Evolutionary conservation across 2,797 vertebrate genomes (phyloP).

Genomic region (Botia kubotai): DNA sequence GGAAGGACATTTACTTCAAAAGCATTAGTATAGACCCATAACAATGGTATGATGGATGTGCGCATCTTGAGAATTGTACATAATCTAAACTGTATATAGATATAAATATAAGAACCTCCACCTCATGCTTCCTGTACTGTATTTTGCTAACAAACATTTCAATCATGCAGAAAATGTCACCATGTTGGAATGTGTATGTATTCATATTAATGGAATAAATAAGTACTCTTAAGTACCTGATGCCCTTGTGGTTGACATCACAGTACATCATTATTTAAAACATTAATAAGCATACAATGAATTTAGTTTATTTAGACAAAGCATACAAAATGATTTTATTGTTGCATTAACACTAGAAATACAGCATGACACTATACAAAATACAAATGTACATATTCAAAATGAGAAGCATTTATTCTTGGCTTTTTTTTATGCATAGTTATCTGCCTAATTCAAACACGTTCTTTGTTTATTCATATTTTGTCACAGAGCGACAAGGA

Average conservation of each 20-base stretch:
- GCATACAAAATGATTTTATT: slow-evolving; percentile 31
- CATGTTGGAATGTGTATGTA: slow-evolving; percentile 77
- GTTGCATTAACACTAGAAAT: slow-evolving; percentile 36
- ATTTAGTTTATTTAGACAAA: slow-evolving; percentile 41
- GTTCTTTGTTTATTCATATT: neutral
- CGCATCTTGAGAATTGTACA: slow-evolving; percentile 53
- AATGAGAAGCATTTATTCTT: neutral
- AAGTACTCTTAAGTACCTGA: slow-evolving; percentile 72
- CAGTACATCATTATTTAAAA: slow-evolving; percentile 63
- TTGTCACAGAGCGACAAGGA: neutral
- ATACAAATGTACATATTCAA: neutral
- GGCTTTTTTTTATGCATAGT: neutral
- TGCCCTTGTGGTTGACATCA: slow-evolving; percentile 51
- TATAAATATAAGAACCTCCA: slow-evolving; percentile 67
- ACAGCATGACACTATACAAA: slow-evolving; percentile 10
- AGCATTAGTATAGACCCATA: slow-evolving; percentile 22
- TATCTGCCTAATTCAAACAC: neutral
- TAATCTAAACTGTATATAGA: slow-evolving; percentile 67
- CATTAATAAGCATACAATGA: neutral
- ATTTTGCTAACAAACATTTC: slow-evolving; percentile 69
- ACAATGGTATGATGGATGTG: neutral
- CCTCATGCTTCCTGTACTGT: slow-evolving; percentile 63
- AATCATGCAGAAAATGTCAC: slow-evolving; percentile 63
- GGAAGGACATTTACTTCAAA: slow-evolving; percentile 35
- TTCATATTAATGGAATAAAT: slow-evolving; percentile 70